These are phyloP conservation scores for Tragelaphus imberbis DNA, from an alignment of 2,113 vertebrate species.

Conservation along the genomic window DNA sequence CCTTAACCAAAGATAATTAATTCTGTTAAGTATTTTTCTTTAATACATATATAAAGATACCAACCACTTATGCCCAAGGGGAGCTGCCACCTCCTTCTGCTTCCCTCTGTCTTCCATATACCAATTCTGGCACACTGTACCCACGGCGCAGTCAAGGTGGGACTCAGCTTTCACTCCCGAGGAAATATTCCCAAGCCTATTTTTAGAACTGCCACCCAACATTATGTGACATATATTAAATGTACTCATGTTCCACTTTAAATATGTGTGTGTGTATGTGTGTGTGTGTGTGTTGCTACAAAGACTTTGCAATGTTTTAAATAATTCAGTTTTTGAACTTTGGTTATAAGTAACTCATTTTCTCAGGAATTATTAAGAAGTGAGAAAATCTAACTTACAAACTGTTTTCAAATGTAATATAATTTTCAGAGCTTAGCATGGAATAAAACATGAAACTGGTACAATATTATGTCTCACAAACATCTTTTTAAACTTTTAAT, in stretches of 20 bases:
- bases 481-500: not conserved
- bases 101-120: not conserved
- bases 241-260: not conserved
- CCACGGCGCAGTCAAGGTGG: fast-evolving
- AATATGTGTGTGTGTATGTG: not conserved
- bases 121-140: not conserved
- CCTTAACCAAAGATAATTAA: not conserved
- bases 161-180: not conserved
- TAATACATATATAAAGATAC: not conserved
- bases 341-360: not conserved
- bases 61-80: not conserved
- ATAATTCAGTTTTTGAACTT: not conserved
- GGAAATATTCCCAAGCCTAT: not conserved
- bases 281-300: not conserved
- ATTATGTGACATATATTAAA: not conserved
- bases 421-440: not conserved
- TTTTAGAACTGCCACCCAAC: not conserved
- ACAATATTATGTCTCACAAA: not conserved
- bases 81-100: not conserved
- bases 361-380: not conserved
- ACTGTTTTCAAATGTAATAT: not conserved
- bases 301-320: not conserved
- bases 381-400: not conserved
- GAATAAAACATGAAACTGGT: not conserved
- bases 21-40: not conserved